Base-by-base conservation (phyloP, 2,888 invertebrate genomes). In the Blastobasis lacticolella region DNA sequence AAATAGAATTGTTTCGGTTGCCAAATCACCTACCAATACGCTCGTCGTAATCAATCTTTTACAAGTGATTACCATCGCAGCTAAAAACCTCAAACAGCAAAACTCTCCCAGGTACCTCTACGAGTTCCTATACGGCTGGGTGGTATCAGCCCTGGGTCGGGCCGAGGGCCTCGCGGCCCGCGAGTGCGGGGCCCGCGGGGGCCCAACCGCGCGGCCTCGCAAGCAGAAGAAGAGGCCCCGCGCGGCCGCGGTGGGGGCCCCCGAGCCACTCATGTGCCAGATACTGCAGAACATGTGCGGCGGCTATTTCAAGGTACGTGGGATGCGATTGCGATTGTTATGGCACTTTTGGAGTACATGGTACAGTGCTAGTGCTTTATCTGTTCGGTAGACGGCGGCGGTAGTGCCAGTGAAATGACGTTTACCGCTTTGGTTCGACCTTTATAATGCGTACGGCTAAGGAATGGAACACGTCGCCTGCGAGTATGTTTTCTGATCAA, bases 281-380 rank as follows among this genome's bases (percentile, higher is more conserved):
- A 97, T 96, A 0, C 90, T 97, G 84, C 96, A 97, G 78, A 95
- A 95, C 75, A 93, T 98, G 90, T 97, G 97, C 77, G 98, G 97
- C 1, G 98, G 97, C 5, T 97, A 95, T 78, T 97, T 96, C 72
- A 97, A 97, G 91, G 96, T 94, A 4, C 38, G 47, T 46, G 37
- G 6, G 50, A 9, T 37, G 37, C n/a, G 10, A n/a, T n/a, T n/a
- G n/a, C n/a, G n/a, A n/a, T n/a, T n/a, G n/a, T n/a, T n/a, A 23
- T 23, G 23, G 2, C 23, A 23, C 23, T 1, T 23, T 23, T 23
- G 23, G 3, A 23, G 23, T 23, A 1, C 3, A 23, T 23, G 23
- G 23, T 23, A 23, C 23, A 23, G 23, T 23, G 23, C 23, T 23
- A 23, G n/a, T n/a, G n/a, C 23, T 23, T 23, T 23, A 23, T 23